Evolutionary conservation across 2,797 vertebrate genomes (phyloP), one percentile per base, ranked within the genome.

Genomic region (Furcifer pardalis): DNA sequence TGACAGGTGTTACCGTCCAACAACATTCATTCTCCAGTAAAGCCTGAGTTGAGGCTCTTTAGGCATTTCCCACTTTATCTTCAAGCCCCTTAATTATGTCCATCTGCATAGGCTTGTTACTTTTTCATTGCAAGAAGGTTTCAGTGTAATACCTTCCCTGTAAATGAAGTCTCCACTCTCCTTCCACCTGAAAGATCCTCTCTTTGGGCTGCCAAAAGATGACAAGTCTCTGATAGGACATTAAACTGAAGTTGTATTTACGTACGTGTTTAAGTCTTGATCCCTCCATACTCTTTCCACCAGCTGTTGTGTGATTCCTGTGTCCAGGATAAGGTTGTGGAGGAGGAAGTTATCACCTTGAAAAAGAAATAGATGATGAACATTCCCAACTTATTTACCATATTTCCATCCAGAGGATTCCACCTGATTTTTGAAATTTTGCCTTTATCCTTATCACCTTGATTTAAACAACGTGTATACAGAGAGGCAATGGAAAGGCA

Each of bases 181-280:
- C 4, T 25, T 23, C 56, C 30, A n/a, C 17, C 3, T 77, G 63
- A 30, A 76, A 60, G 32, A 12, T 32, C 12, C 15, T 69, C 56
- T 69, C 21, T 19, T 60, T 25, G 19, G 44, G 46, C 40, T 37
- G 40, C 40, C n/a, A 60, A 27, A 80, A 63, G 15, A 60, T 19
- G 27, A 10, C 21, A 52, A 21, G 42, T 60, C 9, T 63, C 19
- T 74, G n/a, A 75, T 49, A 25, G 9, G 4, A 12, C 9, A 75
- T 15, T 0, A 62, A 84, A 77, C 35, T 46, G 8, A 80, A 35
- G n/a, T 74, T 37, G 21, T 72, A 95, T 97, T 93, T 95, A 99
- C 99, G 98, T 99, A 99, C 99, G 98, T 99, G 90, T 98, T 98
- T 91, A 99, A 95, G 91, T 99, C 98, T 94, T 99, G 98, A 86